Conservation (phyloP, 1,140 invertebrate genomes). For the Venturia canescens region DNA sequence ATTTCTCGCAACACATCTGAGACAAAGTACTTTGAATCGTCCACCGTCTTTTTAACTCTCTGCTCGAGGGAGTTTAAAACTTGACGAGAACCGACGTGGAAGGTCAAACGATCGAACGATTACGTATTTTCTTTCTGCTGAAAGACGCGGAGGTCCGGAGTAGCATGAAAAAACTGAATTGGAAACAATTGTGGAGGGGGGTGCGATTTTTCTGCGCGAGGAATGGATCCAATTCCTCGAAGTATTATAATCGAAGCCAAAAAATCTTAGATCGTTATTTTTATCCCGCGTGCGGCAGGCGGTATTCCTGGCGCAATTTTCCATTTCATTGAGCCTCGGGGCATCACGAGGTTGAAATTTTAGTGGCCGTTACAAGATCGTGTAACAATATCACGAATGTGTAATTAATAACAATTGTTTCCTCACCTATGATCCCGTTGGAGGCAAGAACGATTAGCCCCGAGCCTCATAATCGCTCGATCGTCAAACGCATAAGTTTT, state of each 20-base stretch:
- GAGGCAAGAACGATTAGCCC: neutral
- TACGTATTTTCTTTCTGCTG: no score
- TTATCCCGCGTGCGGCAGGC: no score
- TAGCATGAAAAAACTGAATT: no score
- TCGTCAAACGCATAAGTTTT: neutral
- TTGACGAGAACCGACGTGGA: neutral
- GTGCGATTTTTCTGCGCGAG: no score
- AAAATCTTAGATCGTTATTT: no score
- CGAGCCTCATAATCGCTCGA: neutral
- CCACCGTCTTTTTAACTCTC: neutral
- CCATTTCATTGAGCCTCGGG: neutral
- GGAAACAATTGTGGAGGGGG: no score
- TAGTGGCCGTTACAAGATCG: neutral
- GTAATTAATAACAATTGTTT: conserved; percentile 3
- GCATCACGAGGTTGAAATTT: neutral
- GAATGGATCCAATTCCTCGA: no score
- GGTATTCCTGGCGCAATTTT: neutral
- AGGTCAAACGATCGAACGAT: no score
- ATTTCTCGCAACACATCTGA: no score
- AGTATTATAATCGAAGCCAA: no score
- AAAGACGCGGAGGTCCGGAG: no score
- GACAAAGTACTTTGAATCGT: no score
- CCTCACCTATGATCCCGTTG: neutral
- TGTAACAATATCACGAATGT: neutral
- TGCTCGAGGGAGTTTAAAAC: neutral